phyloP scores from a whole-genome alignment of 2,797 vertebrate genomes.

The Falco biarmicus region DNA sequence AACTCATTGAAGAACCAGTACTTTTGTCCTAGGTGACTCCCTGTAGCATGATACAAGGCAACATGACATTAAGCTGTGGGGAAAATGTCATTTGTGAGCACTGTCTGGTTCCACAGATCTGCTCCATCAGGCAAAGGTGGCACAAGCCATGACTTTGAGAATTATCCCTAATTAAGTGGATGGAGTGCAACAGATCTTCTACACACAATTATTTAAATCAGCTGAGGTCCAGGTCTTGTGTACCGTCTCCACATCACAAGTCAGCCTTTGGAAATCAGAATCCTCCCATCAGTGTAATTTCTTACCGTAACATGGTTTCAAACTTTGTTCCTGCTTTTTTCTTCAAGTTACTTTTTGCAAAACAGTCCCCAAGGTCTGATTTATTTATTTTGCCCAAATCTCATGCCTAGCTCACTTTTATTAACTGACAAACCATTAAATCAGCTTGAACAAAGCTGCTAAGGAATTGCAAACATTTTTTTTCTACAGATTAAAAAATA shows the following conservation, averaged over 20 bases:
- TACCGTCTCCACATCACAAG: background rate
- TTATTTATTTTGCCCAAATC: slow-evolving; percentile 15
- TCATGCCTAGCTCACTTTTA: background rate
- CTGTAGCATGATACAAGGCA: background rate
- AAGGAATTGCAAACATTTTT: background rate
- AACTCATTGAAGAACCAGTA: background rate
- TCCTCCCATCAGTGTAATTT: background rate
- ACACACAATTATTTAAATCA: rapidly evolving
- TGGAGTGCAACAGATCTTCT: background rate
- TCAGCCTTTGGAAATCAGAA: background rate
- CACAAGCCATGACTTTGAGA: background rate
- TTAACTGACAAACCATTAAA: slow-evolving; percentile 8
- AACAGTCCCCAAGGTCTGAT: background rate
- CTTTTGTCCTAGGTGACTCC: background rate
- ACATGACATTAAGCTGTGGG: background rate
- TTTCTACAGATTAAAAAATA: background rate
- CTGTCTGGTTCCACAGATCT: background rate
- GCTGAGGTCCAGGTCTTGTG: background rate
- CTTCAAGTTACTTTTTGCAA: background rate
- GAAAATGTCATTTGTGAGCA: background rate
- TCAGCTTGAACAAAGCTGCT: slow-evolving; percentile 19
- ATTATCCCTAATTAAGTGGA: background rate
- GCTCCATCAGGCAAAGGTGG: background rate
- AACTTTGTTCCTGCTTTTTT: background rate
- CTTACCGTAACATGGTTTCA: background rate